These are phyloP conservation scores for Coelogynopora nodosa DNA, from an alignment of 2,888 invertebrate genomes.

Conservation along the genomic window DNA sequence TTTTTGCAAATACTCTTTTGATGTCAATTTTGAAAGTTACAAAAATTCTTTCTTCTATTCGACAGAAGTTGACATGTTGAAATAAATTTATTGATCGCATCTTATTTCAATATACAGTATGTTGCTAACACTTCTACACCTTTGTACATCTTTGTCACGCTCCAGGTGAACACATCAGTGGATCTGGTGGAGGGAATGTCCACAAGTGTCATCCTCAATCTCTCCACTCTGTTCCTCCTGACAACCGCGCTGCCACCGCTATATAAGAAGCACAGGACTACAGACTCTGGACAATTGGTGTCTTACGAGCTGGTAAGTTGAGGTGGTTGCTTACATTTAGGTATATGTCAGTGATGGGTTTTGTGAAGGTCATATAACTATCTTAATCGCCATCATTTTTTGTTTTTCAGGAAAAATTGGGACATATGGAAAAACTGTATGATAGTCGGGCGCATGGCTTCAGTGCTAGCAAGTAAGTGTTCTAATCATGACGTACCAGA, in stretches of 20 bases:
- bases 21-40: no score
- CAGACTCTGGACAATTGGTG: background rate
- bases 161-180: background rate
- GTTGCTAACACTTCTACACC: background rate
- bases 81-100: no score
- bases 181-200: background rate
- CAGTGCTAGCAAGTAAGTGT: background rate
- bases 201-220: background rate
- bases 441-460: background rate
- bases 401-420: background rate
- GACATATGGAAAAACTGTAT: background rate
- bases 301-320: background rate
- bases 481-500: no score
- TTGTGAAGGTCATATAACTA: no score
- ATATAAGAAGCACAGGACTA: background rate
- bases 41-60: no score
- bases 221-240: background rate
- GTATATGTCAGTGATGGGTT: no score
- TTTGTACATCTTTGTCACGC: background rate
- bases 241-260: background rate
- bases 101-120: no score
- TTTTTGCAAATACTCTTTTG: no score
- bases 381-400: background rate
- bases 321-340: no score
- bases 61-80: no score